Base-by-base conservation (phyloP, 2,888 invertebrate species). In the Ypsolopha sequella region DNA sequence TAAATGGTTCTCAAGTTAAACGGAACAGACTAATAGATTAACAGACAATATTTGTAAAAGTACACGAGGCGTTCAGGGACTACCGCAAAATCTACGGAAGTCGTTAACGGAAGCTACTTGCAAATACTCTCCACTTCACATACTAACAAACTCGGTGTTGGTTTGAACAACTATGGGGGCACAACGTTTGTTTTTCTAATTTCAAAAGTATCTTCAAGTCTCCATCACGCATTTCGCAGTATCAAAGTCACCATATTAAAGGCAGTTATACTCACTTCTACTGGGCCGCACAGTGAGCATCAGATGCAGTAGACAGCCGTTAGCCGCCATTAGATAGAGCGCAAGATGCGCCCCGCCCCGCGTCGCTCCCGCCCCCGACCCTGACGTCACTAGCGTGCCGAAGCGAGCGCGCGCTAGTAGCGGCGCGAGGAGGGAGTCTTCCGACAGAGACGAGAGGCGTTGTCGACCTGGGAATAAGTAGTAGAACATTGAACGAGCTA, bases 281-380 rank as follows among this genome's bases (percentile, higher is more conserved):
- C 89, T 80, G 60, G 90, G 89, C 68, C 89, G 90, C 7, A 93
- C 94, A 64, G 94, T 93, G 64, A 96, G 86, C 69, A 93, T 91
- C 64, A 96, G 95, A 70, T 96, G 95, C 56, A 94, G 89, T 60
- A 96, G 88, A 54, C 89, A 91, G 48, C 95, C 96, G 66, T 93
- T 91, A 63, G 93, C 93, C 45, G 93, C 93, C 90, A 95, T 92
- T 24, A 96, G 89, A 71, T 93, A 96, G 24, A 96, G 80, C 10
- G 95, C 93, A 1, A 51, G 38, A 66, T 95, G 95, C 13, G 92
- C 90, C n/a, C 88, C 45, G 34, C 52, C 41, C 58, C 54, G 59
- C 53, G 36, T 53, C 56, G 41, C 56, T 55, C 45, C 62, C 58
- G 68, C 79, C 56, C 54, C 65, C 49, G 54, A 81, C 48, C 63